Evolutionary conservation across 2,113 vertebrate genomes (phyloP), one percentile per base, ranked within the genome.

Genomic region (Seriola aureovittata): DNA sequence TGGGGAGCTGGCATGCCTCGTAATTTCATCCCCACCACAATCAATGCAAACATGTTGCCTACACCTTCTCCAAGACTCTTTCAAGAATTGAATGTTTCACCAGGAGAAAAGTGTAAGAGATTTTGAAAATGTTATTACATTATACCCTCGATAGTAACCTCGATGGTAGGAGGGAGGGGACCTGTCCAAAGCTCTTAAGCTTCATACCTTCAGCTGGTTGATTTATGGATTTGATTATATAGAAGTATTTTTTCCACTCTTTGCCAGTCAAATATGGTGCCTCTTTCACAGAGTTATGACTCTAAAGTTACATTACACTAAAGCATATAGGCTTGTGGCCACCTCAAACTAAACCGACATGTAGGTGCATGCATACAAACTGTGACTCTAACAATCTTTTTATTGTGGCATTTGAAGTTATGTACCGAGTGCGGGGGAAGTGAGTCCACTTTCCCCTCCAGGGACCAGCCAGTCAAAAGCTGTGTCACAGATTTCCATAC

Each of bases 11-110:
- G 88, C 91, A 93, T 85, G 69, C 75, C 78, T 87, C 85, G 84
- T 94, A 91, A 94, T 94, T 93, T 93, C 90, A 90, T 90, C 88
- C 85, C 84, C 86, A 29, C 65, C 82, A 84, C 91, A 94, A 93
- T 95, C 91, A 92, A 92, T 93, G 90, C 84, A 89, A 94, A 93
- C 87, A 86, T 84, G 82, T 90, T 66, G 70, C 75, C 60, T 81
- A 71, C 71, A 78, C 75, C 78, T 86, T 89, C 70, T 84, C 65
- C 48, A 64, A 79, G 59, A 80, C 60, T 88, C 75, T 78, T 88
- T 90, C 42, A 80, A 60, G 64, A 87, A 52, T 40, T 46, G 85
- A 88, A 84, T 78, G 77, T 88, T 94, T 85, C 74, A 78, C 70
- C 64, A 46, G 2, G 64, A 29, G 67, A 75, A 82, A 82, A 67